Conservation (phyloP, 2,797 vertebrate genomes). For the Gymnodraco acuticeps region DNA sequence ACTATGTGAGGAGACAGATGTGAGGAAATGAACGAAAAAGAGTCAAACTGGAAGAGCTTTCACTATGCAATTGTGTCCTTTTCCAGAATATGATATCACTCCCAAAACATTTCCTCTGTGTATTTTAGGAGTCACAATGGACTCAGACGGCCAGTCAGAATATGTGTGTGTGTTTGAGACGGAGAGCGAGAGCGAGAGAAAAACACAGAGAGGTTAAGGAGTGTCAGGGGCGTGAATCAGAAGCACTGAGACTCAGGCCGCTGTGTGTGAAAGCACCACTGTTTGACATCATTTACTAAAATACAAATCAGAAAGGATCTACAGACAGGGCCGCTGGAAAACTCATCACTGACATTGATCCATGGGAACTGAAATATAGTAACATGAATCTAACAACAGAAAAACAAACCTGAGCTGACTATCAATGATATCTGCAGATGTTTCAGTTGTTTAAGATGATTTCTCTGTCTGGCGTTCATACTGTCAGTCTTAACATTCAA, state of each 20-base stretch:
- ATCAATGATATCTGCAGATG: background rate
- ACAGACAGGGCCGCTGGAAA: too few species aligned
- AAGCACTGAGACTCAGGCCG: background rate
- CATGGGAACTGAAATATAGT: too few species aligned
- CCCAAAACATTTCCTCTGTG: slow-evolving; percentile 61
- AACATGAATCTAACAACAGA: too few species aligned
- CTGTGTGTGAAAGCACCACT: slow-evolving; percentile 1
- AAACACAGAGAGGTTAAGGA: slow-evolving; percentile 27
- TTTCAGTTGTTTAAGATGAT: background rate
- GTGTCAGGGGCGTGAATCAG: slow-evolving; percentile 15
- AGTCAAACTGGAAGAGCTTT: slow-evolving; percentile 19
- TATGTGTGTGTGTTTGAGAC: background rate
- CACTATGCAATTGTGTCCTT: slow-evolving; percentile 29
- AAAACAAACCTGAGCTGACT: background rate
- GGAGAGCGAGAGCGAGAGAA: background rate
- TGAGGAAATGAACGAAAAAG: slow-evolving; percentile 6
- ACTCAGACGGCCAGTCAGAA: slow-evolving; percentile 30
- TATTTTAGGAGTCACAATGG: slow-evolving; percentile 49
- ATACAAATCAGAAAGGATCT: background rate
- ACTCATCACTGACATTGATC: too few species aligned
- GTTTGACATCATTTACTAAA: slow-evolving; percentile 28
- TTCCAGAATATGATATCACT: slow-evolving; percentile 64
- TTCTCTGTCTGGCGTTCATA: background rate
- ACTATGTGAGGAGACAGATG: slow-evolving; percentile 2
- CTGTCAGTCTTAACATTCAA: background rate